These are phyloP conservation scores for Anarhynchus alexandrinus DNA, from an alignment of 2,113 vertebrate genomes.

Conservation along the genomic window DNA sequence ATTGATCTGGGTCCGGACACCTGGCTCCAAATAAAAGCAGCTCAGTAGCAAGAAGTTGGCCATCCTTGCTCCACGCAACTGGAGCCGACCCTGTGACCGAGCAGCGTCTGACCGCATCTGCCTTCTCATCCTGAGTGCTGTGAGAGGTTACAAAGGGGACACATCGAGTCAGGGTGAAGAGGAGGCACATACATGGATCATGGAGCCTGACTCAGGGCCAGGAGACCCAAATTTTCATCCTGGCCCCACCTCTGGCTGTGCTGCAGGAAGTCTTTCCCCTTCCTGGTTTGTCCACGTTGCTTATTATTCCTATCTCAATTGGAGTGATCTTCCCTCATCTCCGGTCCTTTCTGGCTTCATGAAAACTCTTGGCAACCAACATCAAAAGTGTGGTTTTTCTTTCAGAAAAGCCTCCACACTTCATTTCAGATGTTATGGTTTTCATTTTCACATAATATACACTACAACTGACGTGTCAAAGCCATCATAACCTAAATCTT, in stretches of 20 bases:
- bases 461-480: conserved; percentile 6
- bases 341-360: not conserved
- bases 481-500: not conserved
- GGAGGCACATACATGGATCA: not conserved
- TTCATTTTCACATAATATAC: conserved; percentile 29
- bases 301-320: not conserved
- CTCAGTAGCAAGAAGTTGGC: conserved; percentile 4
- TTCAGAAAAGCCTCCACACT: conserved; percentile 8
- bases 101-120: accelerated
- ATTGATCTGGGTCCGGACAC: not conserved
- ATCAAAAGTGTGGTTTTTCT: not conserved
- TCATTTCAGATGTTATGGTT: conserved; percentile 30
- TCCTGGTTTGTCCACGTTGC: not conserved
- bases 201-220: not conserved
- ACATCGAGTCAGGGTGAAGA: not conserved
- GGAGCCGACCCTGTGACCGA: not conserved
- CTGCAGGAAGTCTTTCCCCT: not conserved
- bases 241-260: not conserved
- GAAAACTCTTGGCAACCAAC: not conserved
- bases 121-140: not conserved
- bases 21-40: conserved; percentile 36
- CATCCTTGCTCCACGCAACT: not conserved
- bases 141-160: not conserved
- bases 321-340: not conserved
- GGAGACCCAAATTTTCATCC: not conserved